phyloP scores from a whole-genome alignment of 2,113 vertebrate species.

The Caracal caracal region DNA sequence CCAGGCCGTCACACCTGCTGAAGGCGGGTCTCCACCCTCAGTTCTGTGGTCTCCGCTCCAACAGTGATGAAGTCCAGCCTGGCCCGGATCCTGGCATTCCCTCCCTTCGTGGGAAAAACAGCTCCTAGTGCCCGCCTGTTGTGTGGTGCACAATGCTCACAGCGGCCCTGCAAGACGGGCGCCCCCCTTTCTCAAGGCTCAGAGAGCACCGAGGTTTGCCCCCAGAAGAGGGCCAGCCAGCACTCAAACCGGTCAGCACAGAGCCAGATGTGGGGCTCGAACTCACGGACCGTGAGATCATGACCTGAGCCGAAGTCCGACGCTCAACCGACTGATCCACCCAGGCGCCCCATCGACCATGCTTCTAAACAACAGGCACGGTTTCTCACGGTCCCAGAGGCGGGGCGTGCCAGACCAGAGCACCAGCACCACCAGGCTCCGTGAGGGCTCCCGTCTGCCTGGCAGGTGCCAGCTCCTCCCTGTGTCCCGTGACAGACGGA shows the following conservation, averaged over 20 bases:
- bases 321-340: too few species aligned
- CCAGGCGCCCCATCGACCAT: too few species aligned
- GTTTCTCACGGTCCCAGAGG: fast-evolving
- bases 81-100: fast-evolving
- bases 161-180: fast-evolving
- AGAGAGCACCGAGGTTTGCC: fast-evolving
- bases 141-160: fast-evolving
- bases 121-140: fast-evolving
- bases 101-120: not conserved
- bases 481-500: fast-evolving
- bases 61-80: fast-evolving
- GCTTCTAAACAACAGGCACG: not conserved
- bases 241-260: too few species aligned
- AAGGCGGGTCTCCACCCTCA: fast-evolving
- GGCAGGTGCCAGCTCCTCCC: too few species aligned
- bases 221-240: not conserved
- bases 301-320: too few species aligned
- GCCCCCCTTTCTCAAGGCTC: not conserved
- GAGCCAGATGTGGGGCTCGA: too few species aligned
- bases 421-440: fast-evolving
- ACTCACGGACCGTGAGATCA: too few species aligned
- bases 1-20: not conserved
- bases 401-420: not conserved
- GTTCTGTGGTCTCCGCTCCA: not conserved
- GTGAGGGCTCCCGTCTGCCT: too few species aligned